Evolutionary conservation across 1,140 invertebrate species (phyloP).

Genomic region (Adelges cooleyi): DNA sequence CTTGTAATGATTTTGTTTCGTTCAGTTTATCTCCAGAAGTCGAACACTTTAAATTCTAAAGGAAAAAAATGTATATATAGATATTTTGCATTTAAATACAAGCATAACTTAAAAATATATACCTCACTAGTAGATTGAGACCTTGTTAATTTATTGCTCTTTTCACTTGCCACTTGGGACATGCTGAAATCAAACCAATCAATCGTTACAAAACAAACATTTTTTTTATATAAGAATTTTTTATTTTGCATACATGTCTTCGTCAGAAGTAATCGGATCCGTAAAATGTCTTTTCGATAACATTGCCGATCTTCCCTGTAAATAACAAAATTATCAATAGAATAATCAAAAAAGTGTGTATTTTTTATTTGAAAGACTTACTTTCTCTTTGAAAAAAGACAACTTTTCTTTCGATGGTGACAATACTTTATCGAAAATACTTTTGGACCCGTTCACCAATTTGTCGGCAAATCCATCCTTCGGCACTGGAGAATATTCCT

Average conservation of each 20-base stretch:
- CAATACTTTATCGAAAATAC: constrained; percentile 63
- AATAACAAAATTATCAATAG: not conserved
- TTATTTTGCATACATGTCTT: constrained; percentile 46
- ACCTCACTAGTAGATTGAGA: constrained; percentile 17
- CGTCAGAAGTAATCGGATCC: constrained; percentile 84
- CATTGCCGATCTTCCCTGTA: constrained; percentile 40
- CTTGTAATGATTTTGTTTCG: constrained; percentile 14
- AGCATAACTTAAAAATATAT: not conserved
- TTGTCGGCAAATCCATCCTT: constrained; percentile 59
- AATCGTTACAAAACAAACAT: no score
- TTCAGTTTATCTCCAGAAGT: not conserved
- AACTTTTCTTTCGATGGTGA: constrained; percentile 61
- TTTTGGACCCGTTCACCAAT: constrained; percentile 61
- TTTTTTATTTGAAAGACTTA: not conserved
- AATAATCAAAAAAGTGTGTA: not conserved
- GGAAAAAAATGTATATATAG: not conserved
- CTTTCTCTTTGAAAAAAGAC: constrained; percentile 30
- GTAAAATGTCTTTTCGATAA: constrained; percentile 78
- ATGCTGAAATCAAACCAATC: not conserved
- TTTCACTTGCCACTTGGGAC: not conserved
- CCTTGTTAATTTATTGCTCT: not conserved
- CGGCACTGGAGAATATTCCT: constrained; percentile 37
- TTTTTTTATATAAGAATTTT: no score
- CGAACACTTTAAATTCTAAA: constrained; percentile 11
- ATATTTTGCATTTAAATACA: not conserved